Evolutionary conservation across 2,113 vertebrate species (phyloP), one percentile per base, ranked within the genome.

Genomic region (Aegotheles bennettii): DNA sequence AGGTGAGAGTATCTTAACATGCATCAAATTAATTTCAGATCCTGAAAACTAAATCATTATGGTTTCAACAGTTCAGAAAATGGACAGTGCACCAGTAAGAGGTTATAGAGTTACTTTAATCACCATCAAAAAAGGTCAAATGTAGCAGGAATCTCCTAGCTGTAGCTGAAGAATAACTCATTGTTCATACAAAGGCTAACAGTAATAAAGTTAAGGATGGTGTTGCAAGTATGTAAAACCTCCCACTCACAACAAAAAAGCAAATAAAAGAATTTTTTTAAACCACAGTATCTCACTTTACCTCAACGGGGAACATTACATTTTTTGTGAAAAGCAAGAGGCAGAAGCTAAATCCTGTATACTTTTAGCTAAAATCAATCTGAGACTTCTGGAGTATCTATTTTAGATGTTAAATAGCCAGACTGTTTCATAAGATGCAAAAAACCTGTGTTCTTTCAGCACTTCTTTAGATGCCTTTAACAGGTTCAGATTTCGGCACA

Each of bases 391-490:
- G 13, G 31, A 78, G 5, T 50, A 89, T 26, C 45, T 74, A 12
- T 8, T 38, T 42, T 5, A 51, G 38, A 73, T 69, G 33, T 69
- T 11, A 59, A 84, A 61, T 8, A 70, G 50, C 8, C 51, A 70
- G 33, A 33, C 7, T 65, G 2, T 35, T 84, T 31, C 13, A 1
- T 13, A 50, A n/a, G 13, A 76, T 23, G 18, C 15, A 71, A 85
- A n/a, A 87, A 40, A 0, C 2, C 11, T 7, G 19, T 0, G 2
- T 8, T 56, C 14, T 50, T 61, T 43, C 31, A 77, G 31, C 33
- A 65, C 25, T 61, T 74, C 42, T 50, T 70, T 29, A 77, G 36
- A 63, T 9, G 4, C 4, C 16, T 78, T 77, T 43, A 76, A 54
- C 13, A 89, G 36, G 29, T 50, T 81, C 25, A 60, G n/a, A 78